Evolutionary conservation across 2,113 vertebrate genomes (phyloP).

Genomic region (Psophia crepitans): DNA sequence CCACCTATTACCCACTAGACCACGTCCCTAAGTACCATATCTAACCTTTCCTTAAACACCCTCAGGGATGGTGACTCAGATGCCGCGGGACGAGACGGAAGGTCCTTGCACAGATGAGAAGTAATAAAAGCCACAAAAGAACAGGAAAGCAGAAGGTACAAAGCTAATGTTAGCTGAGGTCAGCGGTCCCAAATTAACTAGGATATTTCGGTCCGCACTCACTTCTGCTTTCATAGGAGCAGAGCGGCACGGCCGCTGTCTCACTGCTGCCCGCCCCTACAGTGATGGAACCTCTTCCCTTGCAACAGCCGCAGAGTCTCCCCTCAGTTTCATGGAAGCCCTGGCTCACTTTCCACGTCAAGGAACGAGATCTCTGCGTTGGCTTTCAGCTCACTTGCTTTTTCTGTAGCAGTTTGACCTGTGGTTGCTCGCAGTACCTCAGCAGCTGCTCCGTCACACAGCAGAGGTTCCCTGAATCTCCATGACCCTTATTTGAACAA

Average conservation of each 20-base stretch:
- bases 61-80: no score
- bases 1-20: no score
- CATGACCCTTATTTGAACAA: background rate
- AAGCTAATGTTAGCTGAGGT: background rate
- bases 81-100: background rate
- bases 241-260: fast-evolving
- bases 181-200: background rate
- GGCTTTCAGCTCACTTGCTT: background rate
- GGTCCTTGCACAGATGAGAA: background rate
- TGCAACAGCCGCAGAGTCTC: background rate
- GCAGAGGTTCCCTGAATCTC: background rate
- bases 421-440: background rate
- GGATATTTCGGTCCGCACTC: background rate
- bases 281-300: background rate
- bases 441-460: background rate
- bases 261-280: background rate
- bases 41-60: no score
- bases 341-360: background rate
- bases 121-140: background rate
- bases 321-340: background rate
- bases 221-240: background rate
- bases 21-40: no score
- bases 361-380: background rate
- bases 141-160: background rate
- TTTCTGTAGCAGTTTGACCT: background rate